A percentile compares a stretch with the other conserved stretches of the same genome.
Evolutionary conservation across 2,797 vertebrate species (phyloP).

Genomic region (Sylvilagus floridanus): DNA sequence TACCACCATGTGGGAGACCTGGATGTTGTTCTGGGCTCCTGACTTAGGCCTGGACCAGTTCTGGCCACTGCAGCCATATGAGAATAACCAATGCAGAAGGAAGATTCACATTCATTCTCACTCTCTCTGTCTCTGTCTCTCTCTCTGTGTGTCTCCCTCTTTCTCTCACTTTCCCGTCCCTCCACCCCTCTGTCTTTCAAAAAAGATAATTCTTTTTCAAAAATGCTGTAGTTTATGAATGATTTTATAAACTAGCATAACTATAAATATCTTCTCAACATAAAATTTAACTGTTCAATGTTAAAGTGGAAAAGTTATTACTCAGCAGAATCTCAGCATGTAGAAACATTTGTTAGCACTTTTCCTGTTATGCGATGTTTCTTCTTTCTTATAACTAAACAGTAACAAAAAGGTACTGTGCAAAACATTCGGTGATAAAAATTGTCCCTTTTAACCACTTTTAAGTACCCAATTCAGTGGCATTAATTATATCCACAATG

Average conservation of each 20-base stretch:
- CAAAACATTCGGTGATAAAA: neutral
- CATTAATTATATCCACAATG: neutral
- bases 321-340: neutral
- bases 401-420: neutral
- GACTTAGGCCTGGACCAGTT: too few species aligned
- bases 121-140: too few species aligned
- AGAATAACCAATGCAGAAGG: too few species aligned
- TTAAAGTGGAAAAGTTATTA: neutral
- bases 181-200: too few species aligned
- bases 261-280: neutral
- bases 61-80: too few species aligned
- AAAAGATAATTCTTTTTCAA: too few species aligned
- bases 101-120: too few species aligned
- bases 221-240: neutral
- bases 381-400: neutral
- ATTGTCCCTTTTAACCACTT: neutral
- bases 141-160: too few species aligned
- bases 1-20: too few species aligned
- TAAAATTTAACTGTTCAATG: neutral
- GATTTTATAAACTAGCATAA: neutral
- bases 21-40: too few species aligned
- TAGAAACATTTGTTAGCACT: neutral
- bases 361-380: neutral
- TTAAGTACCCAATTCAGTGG: neutral
- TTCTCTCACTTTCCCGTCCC: too few species aligned